Base-by-base conservation (phyloP, 2,888 invertebrate genomes). In the Caenorhabditis wallacei region DNA sequence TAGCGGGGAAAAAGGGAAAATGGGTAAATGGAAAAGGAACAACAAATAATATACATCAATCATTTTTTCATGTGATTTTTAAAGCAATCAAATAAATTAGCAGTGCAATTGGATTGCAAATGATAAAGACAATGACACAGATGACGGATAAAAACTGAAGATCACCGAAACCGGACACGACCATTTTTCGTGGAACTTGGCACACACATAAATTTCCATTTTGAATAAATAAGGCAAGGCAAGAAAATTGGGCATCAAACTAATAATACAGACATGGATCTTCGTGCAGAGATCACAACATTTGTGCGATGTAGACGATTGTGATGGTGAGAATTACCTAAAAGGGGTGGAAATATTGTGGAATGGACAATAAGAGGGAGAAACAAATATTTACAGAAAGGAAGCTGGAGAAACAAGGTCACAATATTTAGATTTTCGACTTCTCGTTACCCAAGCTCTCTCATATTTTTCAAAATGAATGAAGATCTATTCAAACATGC, bases 291-390 rank as follows among this genome's bases (percentile, higher is more conserved):
- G 30, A 64, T 64, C 30, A 35, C 5, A 46, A 26, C 10, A n/a
- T n/a, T 26, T 35, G 13, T 18, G 48, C 26, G 61, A 24, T 43
- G 24, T 24, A 10, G 61, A 63, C 13, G 61, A 63, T 22, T 13
- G 46, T 26, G 46, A 63, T 20, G 61, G 61, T 63, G 40, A 43
- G 4, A 22, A n/a, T 10, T n/a, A 63, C 46, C 61, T 63, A 63
- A 63, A 63, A 63, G 46, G 26, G 46, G 24, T 10, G n/a, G 37
- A 16, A 59, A 37, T 22, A 8, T 40, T 40, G 43, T 2, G 5
- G 16, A 37, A 10, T n/a, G n/a, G n/a, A n/a, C n/a, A n/a, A n/a
- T n/a, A n/a, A n/a, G n/a, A n/a, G n/a, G n/a, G n/a, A n/a, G n/a
- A n/a, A n/a, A n/a, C n/a, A n/a, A n/a, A n/a, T n/a, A n/a, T n/a